These are phyloP conservation scores for Conchocele bisecta DNA, from an alignment of 2,888 invertebrate species.

Conservation along the genomic window DNA sequence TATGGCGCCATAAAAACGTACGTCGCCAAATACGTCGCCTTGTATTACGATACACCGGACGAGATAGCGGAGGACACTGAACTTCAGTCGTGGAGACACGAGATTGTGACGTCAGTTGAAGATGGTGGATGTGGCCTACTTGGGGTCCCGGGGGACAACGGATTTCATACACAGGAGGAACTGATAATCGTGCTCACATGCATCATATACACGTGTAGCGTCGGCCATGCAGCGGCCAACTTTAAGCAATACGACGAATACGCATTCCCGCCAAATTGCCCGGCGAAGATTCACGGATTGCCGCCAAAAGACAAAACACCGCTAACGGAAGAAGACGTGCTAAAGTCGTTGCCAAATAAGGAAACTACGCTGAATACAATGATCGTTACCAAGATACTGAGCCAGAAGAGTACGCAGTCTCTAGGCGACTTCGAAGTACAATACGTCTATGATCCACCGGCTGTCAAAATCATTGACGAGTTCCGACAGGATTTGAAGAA, in stretches of 20 bases:
- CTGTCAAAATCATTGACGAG: slow-evolving; percentile 39
- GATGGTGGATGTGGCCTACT: slow-evolving; percentile 77
- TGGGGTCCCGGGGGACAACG: slow-evolving; percentile 60
- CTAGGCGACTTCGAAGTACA: slow-evolving; percentile 82
- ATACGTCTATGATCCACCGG: slow-evolving; percentile 79
- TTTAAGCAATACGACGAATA: slow-evolving; percentile 75
- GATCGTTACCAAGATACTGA: slow-evolving; percentile 80
- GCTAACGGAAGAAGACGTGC: slow-evolving; percentile 69
- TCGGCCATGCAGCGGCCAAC: slow-evolving; percentile 58
- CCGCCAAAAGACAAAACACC: slow-evolving; percentile 59
- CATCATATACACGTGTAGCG: slow-evolving; percentile 60
- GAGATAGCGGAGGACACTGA: slow-evolving; percentile 64
- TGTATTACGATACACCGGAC: slow-evolving; percentile 61
- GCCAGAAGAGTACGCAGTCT: slow-evolving; percentile 73
- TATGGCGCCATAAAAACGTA: slow-evolving; percentile 79
- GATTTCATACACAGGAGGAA: slow-evolving; percentile 38
- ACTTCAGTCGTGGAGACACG: slow-evolving; percentile 78
- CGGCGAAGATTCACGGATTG: slow-evolving; percentile 47
- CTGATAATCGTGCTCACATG: slow-evolving; percentile 33
- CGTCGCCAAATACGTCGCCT: slow-evolving; percentile 55
- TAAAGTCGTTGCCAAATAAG: slow-evolving; percentile 76
- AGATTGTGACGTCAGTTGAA: slow-evolving; percentile 74
- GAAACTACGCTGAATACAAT: slow-evolving; percentile 77
- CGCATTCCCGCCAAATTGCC: slow-evolving; percentile 74
- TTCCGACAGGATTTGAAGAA: slow-evolving; percentile 76